Conservation (phyloP, 2,113 vertebrate genomes). For the Dissostichus mawsoni region DNA sequence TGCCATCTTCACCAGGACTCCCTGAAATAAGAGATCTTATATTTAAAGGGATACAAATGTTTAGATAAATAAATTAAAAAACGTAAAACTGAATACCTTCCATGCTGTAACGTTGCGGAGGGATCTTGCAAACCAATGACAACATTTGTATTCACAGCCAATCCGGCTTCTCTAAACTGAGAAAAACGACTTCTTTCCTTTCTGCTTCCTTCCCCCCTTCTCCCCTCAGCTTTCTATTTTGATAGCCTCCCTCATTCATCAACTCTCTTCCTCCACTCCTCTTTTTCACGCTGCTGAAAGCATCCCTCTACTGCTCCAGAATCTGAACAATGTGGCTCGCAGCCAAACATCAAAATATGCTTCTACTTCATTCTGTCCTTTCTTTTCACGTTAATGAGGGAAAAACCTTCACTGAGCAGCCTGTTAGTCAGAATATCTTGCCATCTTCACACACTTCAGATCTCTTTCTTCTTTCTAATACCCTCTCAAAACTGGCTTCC, state of each 20-base stretch:
- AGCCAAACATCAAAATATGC: constrained; percentile 48
- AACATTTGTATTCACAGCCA: constrained; percentile 56
- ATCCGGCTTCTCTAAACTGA: constrained; percentile 48
- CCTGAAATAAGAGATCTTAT: too few species aligned
- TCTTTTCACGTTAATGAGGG: constrained; percentile 58
- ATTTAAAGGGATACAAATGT: too few species aligned
- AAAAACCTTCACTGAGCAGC: constrained; percentile 38
- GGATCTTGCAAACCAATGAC: constrained; percentile 41
- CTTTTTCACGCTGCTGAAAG: constrained; percentile 41
- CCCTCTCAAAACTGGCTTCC: constrained; percentile 15
- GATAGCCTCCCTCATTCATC: constrained; percentile 66
- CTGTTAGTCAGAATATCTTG: constrained; percentile 45
- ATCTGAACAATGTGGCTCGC: constrained; percentile 55
- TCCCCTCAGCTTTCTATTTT: constrained; percentile 66
- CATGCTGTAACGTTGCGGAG: constrained; percentile 25
- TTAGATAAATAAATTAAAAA: too few species aligned
- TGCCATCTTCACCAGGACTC: too few species aligned
- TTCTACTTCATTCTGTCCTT: constrained; percentile 56
- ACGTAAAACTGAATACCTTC: constrained; percentile 20
- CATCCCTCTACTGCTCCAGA: constrained; percentile 39
- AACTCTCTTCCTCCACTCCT: constrained; percentile 44
- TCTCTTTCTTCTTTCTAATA: constrained; percentile 30
- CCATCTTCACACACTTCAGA: constrained; percentile 36
- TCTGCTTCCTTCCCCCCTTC: constrained; percentile 37
- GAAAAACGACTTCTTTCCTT: constrained; percentile 61